phyloP scores from a whole-genome alignment of 2,888 invertebrate species.

The Polymixis lichenea region DNA sequence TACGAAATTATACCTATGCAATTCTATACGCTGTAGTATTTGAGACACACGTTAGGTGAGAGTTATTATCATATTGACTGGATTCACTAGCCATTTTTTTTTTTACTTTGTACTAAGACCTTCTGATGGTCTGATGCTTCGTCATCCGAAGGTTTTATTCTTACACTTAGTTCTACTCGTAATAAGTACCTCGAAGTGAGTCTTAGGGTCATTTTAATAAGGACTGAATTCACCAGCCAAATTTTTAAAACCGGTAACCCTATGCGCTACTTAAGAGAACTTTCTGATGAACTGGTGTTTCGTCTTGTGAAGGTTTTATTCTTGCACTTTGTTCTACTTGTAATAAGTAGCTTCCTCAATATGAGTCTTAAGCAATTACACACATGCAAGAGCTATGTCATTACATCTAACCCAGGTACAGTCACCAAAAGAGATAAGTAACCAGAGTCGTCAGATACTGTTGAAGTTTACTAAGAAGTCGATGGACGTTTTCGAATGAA shows the following conservation, averaged over 20 bases:
- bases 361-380: constrained; percentile 10
- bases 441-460: no score
- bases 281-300: not conserved
- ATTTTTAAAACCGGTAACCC: not conserved
- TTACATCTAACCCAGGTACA: constrained; percentile 2
- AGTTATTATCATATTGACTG: not conserved
- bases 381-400: not conserved
- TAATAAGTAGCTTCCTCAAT: not conserved
- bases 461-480: no score
- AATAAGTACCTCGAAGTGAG: not conserved
- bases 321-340: not conserved
- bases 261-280: not conserved
- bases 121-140: no score
- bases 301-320: not conserved
- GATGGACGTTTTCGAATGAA: no score
- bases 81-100: no score
- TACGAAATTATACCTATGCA: not conserved
- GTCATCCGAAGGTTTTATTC: no score
- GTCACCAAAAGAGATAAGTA: no score
- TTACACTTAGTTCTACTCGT: no score
- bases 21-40: not conserved
- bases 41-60: not conserved
- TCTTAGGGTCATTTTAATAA: not conserved
- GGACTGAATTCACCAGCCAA: no score
- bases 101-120: no score